Evolutionary conservation across 2,888 invertebrate species (phyloP).

Genomic region (Ferdinandea cuprea): DNA sequence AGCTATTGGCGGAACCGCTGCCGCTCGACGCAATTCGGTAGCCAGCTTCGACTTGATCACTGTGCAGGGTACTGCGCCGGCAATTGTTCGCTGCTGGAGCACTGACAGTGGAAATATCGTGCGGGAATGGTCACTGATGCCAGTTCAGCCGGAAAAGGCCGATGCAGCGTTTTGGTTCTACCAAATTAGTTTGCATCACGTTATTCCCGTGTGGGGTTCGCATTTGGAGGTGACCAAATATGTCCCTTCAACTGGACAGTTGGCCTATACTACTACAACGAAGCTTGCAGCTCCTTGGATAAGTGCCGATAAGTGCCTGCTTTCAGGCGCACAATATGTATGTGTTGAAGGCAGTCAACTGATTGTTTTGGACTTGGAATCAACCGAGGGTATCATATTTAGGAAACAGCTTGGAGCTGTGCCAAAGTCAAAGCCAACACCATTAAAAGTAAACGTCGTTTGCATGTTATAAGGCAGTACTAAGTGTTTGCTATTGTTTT

Average conservation of each 20-base stretch:
- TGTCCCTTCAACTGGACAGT: constrained; percentile 85
- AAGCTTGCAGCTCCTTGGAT: constrained; percentile 87
- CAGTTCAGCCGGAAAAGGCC: constrained; percentile 80
- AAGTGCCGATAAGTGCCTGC: constrained; percentile 84
- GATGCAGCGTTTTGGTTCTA: constrained; percentile 86
- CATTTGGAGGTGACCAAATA: constrained; percentile 88
- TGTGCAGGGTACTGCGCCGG: constrained; percentile 89
- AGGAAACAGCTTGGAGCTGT: constrained; percentile 83
- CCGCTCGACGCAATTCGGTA: constrained; percentile 79
- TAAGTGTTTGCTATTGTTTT: background rate
- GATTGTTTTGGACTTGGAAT: constrained; percentile 86
- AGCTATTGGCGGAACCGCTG: constrained; percentile 76
- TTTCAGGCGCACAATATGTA: constrained; percentile 86
- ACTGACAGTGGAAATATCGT: constrained; percentile 87
- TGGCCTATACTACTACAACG: constrained; percentile 84
- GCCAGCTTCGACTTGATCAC: constrained; percentile 89
- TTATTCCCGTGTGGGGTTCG: constrained; percentile 85
- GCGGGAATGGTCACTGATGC: constrained; percentile 90
- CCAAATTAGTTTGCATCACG: constrained; percentile 85
- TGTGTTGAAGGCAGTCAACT: constrained; percentile 86
- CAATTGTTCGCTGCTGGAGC: constrained; percentile 91
- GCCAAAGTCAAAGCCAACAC: constrained; percentile 79
- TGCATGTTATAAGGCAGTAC: background rate
- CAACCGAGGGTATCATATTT: constrained; percentile 84
- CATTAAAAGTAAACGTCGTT: constrained; percentile 77